Evolutionary conservation across 2,888 invertebrate genomes (phyloP).

Genomic region (Alloscopus bannaensis): DNA sequence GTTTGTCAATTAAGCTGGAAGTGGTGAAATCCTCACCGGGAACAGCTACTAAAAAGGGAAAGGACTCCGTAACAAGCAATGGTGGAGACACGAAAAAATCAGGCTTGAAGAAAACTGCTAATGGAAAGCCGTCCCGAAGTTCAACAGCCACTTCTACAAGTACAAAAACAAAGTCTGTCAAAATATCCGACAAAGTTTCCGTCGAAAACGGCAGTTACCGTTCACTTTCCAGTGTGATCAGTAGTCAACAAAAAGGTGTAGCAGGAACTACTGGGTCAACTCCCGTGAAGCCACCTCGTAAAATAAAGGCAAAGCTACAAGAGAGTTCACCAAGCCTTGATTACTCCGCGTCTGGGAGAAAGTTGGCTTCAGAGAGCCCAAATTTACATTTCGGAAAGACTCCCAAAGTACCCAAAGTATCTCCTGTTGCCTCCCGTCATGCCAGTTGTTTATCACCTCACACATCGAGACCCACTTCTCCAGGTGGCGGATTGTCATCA

Average conservation of each 20-base stretch:
- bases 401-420: slow-evolving; percentile 67
- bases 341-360: neutral
- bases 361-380: too few relatives aligned
- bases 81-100: slow-evolving; percentile 67
- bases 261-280: slow-evolving; percentile 30
- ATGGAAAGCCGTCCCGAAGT: slow-evolving; percentile 52
- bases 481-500: slow-evolving; percentile 50
- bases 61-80: slow-evolving; percentile 71
- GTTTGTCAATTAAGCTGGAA: slow-evolving; percentile 69
- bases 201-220: slow-evolving; percentile 46
- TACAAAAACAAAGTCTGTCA: slow-evolving; percentile 68
- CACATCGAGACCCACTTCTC: slow-evolving; percentile 69
- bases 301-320: slow-evolving; percentile 55
- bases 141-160: slow-evolving; percentile 61
- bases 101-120: slow-evolving; percentile 72
- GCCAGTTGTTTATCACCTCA: slow-evolving; percentile 72
- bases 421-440: slow-evolving; percentile 70
- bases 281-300: slow-evolving; percentile 70
- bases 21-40: slow-evolving; percentile 65
- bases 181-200: slow-evolving; percentile 68
- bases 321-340: neutral
- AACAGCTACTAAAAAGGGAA: slow-evolving; percentile 71
- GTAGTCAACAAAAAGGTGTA: slow-evolving; percentile 17
- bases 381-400: too few relatives aligned
- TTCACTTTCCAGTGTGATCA: slow-evolving; percentile 24